These are phyloP conservation scores for Megamerina dolium DNA, from an alignment of 2,888 invertebrate genomes.

Conservation along the genomic window DNA sequence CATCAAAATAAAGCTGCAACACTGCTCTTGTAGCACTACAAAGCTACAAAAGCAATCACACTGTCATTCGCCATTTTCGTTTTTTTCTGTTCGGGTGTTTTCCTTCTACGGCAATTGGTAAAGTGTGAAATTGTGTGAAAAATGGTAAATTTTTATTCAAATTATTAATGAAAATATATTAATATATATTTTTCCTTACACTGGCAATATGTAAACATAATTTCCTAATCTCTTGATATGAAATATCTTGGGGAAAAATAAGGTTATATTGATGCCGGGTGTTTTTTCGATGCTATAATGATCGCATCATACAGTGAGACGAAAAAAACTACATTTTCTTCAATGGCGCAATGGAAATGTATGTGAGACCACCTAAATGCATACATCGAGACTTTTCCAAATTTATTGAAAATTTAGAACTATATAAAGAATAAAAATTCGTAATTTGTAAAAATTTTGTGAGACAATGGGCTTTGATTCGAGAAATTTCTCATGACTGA, in stretches of 20 bases:
- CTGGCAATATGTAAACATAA: neutral
- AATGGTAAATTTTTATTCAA: constrained; percentile 22
- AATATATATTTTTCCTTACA: constrained; percentile 14
- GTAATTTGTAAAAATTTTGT: too few species aligned
- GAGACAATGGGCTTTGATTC: neutral
- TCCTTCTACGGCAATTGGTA: constrained; percentile 13
- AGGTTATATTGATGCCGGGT: constrained; percentile 21
- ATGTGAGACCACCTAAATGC: neutral
- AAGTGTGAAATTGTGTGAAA: constrained; percentile 18
- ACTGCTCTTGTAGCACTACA: too few species aligned
- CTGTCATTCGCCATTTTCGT: constrained; percentile 26
- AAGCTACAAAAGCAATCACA: too few species aligned
- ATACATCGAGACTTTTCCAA: too few species aligned
- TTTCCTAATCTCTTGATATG: too few species aligned
- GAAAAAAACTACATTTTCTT: neutral
- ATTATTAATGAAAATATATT: constrained; percentile 12
- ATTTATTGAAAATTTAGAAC: too few species aligned
- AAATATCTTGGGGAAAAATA: constrained; percentile 8
- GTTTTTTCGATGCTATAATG: constrained; percentile 19
- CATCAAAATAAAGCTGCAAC: too few species aligned
- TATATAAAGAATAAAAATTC: too few species aligned
- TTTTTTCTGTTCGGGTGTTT: constrained; percentile 22
- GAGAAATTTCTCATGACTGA: neutral
- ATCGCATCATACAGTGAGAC: constrained; percentile 14
- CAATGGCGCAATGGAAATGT: neutral